Base-by-base conservation (phyloP, 2,888 invertebrate species). In the Clitarchus hookeri region DNA sequence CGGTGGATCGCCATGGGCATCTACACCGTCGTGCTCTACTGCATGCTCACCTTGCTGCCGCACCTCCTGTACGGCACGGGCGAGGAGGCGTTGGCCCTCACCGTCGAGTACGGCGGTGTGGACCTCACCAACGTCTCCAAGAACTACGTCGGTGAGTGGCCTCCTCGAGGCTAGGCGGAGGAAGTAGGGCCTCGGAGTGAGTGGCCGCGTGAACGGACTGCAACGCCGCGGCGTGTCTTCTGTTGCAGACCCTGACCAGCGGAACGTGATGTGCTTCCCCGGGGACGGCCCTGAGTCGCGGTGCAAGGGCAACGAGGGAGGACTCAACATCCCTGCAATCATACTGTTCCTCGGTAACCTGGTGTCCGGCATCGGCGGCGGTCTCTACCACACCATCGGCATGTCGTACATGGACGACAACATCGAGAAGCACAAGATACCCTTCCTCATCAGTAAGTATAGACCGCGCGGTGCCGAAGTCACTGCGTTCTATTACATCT, bases 391-490 rank as follows among this genome's bases (percentile, higher is more conserved):
- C 89, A 95, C 95, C 0, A 92, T 96, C 23, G 95, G 95, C 6
- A 94, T 95, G 0, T 93, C 95, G 2, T 96, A 96, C 90, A 94
- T 96, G 94, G 96, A 96, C 90, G 96, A 96, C 89, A 96, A 95
- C 89, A 94, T 95, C n/a, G 94, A 95, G 89, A 95, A 94, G 90
- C 94, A 95, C 6, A 95, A 95, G 90, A 95, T 95, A 0, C 95
- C 95, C n/a, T 94, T 94, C 3, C 91, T 95, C 79, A 92, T 95
- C 87, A 95, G 95, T 94, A 91, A 93, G 93, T 92, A 19, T 36
- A 4, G 36, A 3, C 2, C 4, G n/a, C 1, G 36, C 2, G 36
- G 36, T 1, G 36, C 2, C 2, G 36, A 4, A 4, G 36, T 1
- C 36, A 4, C 36, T 36, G 36, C 36, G 36, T 36, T 4, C 36